Base-by-base conservation (phyloP, 2,113 vertebrate genomes). In the Microtus richardsoni region DNA sequence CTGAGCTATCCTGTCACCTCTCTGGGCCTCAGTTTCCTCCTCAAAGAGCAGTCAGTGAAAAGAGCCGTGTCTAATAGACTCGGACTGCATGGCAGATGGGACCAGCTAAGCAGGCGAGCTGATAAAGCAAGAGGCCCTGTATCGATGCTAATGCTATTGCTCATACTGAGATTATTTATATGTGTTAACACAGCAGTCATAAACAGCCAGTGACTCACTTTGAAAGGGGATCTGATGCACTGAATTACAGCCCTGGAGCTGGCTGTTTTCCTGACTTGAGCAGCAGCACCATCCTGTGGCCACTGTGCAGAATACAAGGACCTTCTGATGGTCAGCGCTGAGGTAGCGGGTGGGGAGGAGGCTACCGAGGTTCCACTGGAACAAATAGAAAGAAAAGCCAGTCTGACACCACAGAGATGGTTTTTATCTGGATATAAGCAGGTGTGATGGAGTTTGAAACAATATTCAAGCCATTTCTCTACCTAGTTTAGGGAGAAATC, bases 241-340 rank as follows among this genome's bases (percentile, higher is more conserved):
- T 70, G 54, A 78, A 71, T 87, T 1, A 24, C 84, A 5, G 3
- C 17, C 41, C 47, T 6, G n/a, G 9, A 0, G 3, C 64, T 0
- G 21, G 39, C 0, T 36, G 1, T 1, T 79, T 92, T 71, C 9
- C 90, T 97, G 97, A 74, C 88, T 98, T 97, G 95, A 97, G 97
- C 96, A 97, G 94, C 98, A 98, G 96, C 96, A 96, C 98, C 98
- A 98, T 97, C 98, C 74, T 88, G 98, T 97, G 98, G 98, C 92
- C 52, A 82, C 4, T 26, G 13, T 39, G 74, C 47, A 86, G 84
- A 97, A 88, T 33, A 85, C 78, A 71, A 0, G n/a, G n/a, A 8
- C 6, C 33, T 74, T 82, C 47, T 0, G 21, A 41, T n/a, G 26
- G 13, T 0, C 0, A 19, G 78, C 0, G 60, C 47, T 1, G 4